These are phyloP conservation scores for Donacobius atricapilla DNA, from an alignment of 2,113 vertebrate genomes.

Conservation along the genomic window DNA sequence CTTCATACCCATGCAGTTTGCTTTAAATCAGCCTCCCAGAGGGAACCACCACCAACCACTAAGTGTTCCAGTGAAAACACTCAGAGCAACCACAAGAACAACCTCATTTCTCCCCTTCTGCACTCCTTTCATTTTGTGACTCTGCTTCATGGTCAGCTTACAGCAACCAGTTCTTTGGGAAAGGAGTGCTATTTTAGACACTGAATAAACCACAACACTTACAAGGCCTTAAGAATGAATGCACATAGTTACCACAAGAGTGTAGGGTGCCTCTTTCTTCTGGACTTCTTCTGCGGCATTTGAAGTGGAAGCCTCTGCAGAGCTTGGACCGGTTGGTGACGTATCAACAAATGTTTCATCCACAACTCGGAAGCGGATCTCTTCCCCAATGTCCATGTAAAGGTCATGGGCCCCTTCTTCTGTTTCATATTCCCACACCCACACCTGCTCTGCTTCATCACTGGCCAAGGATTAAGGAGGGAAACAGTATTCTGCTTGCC, in stretches of 20 bases:
- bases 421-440: slow-evolving; percentile 98
- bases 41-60: background rate
- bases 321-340: slow-evolving; percentile 87
- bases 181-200: background rate
- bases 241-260: slow-evolving; percentile 80
- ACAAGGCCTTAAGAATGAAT: background rate
- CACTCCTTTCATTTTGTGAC: background rate
- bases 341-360: slow-evolving; percentile 94
- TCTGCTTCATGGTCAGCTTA: background rate
- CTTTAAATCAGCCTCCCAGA: background rate
- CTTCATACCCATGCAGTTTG: background rate
- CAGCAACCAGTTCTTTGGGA: background rate
- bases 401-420: slow-evolving; percentile 97
- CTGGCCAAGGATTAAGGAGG: slow-evolving; percentile 79
- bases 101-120: background rate
- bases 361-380: slow-evolving; percentile 91
- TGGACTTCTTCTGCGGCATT: slow-evolving; percentile 73
- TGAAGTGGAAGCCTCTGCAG: slow-evolving; percentile 67
- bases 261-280: slow-evolving; percentile 92
- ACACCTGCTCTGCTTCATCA: slow-evolving; percentile 94
- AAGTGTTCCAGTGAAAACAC: background rate
- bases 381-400: slow-evolving; percentile 97
- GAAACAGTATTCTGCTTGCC: background rate
- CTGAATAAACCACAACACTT: background rate
- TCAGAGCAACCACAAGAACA: background rate